Evolutionary conservation across 2,797 vertebrate genomes (phyloP).

Genomic region (Sciurus vulgaris): DNA sequence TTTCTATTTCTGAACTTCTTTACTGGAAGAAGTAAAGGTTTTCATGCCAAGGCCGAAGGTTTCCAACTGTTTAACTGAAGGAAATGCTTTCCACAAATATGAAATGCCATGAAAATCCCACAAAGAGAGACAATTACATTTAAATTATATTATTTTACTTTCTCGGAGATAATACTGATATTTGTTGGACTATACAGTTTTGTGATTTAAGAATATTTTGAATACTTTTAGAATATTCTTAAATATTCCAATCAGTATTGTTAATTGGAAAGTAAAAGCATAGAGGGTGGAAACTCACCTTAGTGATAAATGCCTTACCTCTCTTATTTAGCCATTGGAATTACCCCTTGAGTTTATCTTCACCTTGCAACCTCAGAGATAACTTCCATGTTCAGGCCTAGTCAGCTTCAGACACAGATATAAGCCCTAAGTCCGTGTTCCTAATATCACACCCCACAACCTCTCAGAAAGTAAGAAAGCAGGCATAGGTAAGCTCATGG

Average conservation of each 20-base stretch:
- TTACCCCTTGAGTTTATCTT: background rate
- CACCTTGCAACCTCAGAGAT: background rate
- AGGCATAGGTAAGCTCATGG: background rate
- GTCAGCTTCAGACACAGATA: background rate
- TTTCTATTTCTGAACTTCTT: background rate
- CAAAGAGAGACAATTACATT: background rate
- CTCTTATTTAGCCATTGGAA: background rate
- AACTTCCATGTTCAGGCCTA: background rate
- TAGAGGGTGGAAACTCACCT: background rate
- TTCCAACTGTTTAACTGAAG: background rate
- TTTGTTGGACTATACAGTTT: background rate
- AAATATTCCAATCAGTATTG: background rate
- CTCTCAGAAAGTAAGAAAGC: background rate
- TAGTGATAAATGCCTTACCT: background rate
- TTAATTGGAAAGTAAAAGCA: background rate
- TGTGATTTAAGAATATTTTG: background rate
- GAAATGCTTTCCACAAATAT: background rate
- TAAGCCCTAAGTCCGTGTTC: no score
- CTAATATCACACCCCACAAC: background rate
- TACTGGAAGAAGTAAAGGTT: background rate
- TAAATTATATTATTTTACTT: background rate
- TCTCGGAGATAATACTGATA: background rate
- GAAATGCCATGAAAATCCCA: background rate
- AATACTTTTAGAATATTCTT: background rate
- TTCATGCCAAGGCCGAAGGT: background rate